A percentile compares a stretch with the other conserved stretches of the same genome.
Conservation (phyloP, 1,140 invertebrate genomes). For the Drosophila arawakana region DNA sequence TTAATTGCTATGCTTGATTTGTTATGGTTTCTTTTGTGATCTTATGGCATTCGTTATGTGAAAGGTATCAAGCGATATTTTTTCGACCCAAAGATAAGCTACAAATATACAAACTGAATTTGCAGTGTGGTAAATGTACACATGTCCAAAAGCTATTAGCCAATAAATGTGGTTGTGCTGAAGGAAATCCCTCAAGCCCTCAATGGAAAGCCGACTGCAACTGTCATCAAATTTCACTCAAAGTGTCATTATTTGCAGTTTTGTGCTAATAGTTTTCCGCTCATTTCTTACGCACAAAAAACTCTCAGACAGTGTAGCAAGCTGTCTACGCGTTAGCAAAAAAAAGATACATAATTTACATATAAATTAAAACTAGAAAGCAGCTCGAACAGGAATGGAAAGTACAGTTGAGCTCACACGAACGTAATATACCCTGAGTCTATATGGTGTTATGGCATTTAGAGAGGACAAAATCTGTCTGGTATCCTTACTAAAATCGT, state of each 20-base stretch:
- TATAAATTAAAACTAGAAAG: constrained; percentile 79
- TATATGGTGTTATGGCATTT: too few species aligned
- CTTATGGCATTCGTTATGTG: not conserved
- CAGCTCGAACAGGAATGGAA: constrained; percentile 21
- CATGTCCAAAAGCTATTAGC: too few species aligned
- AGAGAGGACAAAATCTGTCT: too few species aligned
- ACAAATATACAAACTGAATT: not conserved
- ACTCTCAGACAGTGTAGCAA: constrained; percentile 17
- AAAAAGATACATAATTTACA: constrained; percentile 68
- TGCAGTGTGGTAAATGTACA: too few species aligned
- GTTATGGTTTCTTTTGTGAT: constrained; percentile 35
- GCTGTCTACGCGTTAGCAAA: constrained; percentile 17
- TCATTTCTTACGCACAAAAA: constrained; percentile 35
- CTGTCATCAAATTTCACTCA: constrained; percentile 77
- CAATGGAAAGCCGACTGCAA: constrained; percentile 35
- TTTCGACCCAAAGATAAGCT: not conserved
- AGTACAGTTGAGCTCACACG: too few species aligned
- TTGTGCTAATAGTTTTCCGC: constrained; percentile 64
- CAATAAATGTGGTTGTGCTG: not conserved
- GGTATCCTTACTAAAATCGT: too few species aligned
- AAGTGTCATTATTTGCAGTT: constrained; percentile 71
- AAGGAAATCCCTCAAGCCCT: not conserved
- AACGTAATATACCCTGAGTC: too few species aligned
- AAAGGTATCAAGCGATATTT: not conserved
- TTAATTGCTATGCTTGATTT: constrained; percentile 67